Conservation (phyloP, 2,113 vertebrate species). For the Mesembrinibis cayennensis region DNA sequence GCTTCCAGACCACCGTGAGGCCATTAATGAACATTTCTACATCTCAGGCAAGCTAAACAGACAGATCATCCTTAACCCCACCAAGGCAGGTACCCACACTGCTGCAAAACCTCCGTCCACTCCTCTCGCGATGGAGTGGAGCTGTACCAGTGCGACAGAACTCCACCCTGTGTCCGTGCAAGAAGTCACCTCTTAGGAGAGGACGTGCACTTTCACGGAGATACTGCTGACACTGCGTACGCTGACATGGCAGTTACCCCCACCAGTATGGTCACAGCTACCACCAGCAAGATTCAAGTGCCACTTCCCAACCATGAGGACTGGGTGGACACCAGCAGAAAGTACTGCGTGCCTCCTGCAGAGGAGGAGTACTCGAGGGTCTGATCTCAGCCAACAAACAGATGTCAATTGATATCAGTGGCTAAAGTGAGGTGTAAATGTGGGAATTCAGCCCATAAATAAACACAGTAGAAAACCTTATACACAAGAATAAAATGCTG, state of each 20-base stretch:
- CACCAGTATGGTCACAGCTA: background rate
- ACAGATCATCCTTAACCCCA: background rate
- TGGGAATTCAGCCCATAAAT: background rate
- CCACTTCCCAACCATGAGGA: background rate
- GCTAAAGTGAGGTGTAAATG: background rate
- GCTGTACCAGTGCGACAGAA: background rate
- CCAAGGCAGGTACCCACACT: background rate
- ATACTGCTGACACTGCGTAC: fast-evolving
- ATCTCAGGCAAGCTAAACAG: background rate
- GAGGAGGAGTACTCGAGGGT: background rate
- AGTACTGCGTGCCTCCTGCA: fast-evolving
- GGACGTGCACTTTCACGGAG: background rate
- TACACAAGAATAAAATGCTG: background rate
- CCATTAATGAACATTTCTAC: background rate
- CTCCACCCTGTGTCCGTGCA: background rate
- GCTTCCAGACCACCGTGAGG: background rate
- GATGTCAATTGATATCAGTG: fast-evolving
- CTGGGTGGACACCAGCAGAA: background rate
- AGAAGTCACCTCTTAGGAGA: background rate
- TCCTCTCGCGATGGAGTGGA: fast-evolving
- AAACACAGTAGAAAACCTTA: background rate
- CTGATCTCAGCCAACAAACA: background rate
- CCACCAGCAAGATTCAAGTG: background rate
- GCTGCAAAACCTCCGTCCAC: background rate
- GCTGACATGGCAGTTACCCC: background rate